phyloP scores from a whole-genome alignment of 2,113 vertebrate species.

The Nyctibius bracteatus region DNA sequence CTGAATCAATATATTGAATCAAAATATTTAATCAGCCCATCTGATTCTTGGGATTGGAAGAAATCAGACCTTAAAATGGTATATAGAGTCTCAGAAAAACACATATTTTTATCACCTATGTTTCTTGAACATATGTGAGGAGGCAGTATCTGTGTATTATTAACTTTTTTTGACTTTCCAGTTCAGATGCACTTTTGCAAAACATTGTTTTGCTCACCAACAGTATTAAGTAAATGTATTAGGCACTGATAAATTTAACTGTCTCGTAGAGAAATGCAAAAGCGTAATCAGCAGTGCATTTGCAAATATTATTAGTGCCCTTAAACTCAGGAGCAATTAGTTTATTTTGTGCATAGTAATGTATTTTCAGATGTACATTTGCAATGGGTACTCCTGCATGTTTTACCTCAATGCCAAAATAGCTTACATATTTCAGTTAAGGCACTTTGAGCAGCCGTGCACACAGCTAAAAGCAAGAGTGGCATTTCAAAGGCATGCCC shows the following conservation, averaged over 20 bases:
- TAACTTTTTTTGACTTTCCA: neutral
- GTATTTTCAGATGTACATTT: neutral
- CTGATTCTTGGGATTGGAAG: neutral
- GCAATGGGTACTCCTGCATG: fast-evolving
- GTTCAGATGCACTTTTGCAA: neutral
- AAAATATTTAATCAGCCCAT: neutral
- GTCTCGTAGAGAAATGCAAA: neutral
- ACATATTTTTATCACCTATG: neutral
- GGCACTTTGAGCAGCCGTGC: neutral
- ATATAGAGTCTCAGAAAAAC: neutral
- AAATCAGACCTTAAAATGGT: neutral
- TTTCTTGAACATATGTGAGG: neutral
- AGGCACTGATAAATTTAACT: neutral
- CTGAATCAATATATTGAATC: neutral
- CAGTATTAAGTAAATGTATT: neutral
- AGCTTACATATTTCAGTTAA: neutral
- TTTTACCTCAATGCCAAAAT: neutral
- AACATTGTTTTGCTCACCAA: neutral
- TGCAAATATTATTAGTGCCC: neutral
- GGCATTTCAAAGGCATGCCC: neutral
- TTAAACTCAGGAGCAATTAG: neutral
- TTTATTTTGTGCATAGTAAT: neutral
- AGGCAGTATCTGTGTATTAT: neutral
- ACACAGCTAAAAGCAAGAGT: neutral
- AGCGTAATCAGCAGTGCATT: neutral